Evolutionary conservation across 2,113 vertebrate species (phyloP), one percentile per base, ranked within the genome.

Genomic region (Syngnathoides biaculeatus): DNA sequence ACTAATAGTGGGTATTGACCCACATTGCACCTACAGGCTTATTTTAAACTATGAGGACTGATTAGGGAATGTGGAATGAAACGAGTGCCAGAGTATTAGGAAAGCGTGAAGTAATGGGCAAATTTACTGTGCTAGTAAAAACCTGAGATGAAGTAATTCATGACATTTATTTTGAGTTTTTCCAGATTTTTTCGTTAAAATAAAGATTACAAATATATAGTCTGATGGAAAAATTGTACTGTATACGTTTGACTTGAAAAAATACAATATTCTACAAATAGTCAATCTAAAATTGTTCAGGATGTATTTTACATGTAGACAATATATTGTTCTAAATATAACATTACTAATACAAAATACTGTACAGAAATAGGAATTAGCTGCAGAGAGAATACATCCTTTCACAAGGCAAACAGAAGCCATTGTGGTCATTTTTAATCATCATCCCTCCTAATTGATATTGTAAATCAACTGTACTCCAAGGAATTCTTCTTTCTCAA

Each of bases 131-230:
- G 30, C 30, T 35, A 6, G 30, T 35, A 35, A 35, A 35, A 35
- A 35, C 30, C 20, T 42, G 11, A 8, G 15, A 15, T 35, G 2
- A 6, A 58, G 57, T 60, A 10, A 39, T 5, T n/a, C 0, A 39
- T 30, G 12, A 57, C 9, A 55, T 30, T 9, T 11, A 50, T n/a
- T 1, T 1, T 71, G 26, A n/a, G 8, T 66, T 65, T 71, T 62
- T 68, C 2, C 2, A 24, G 14, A 55, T 83, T 83, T 84, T 83
- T 87, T 84, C 81, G 26, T 70, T 65, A 86, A 84, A 85, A 84
- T 86, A 77, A 74, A 81, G 22, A 68, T 62, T 65, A 62, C 67
- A 84, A 65, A 81, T 76, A 81, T 77, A 26, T 5, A 60, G 13
- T 61, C 38, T 42, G 39, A 10, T 24, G 38, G 15, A 61, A 14